Percentiles rank a stretch among this genome's conserved stretches.
These are phyloP conservation scores for Archaeoteleia sp. DNA, from an alignment of 2,888 invertebrate species.

Conservation along the genomic window DNA sequence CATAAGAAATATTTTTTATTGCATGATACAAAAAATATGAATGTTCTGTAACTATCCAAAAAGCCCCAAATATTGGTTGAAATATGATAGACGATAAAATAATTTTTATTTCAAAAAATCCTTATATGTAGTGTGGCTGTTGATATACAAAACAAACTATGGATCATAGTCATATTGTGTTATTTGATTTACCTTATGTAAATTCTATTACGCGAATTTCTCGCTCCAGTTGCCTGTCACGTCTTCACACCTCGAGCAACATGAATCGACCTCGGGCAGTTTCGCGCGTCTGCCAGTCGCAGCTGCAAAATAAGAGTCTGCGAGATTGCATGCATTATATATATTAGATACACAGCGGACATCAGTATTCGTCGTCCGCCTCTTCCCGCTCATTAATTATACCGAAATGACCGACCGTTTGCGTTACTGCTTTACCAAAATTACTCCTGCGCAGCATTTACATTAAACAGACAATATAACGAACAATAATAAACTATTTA, in stretches of 20 bases:
- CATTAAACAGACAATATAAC: background rate
- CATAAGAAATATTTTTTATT: no score
- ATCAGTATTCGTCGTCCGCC: conserved; percentile 21
- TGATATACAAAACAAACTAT: no score
- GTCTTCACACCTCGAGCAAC: conserved; percentile 55
- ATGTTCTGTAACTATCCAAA: no score
- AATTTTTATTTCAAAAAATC: no score
- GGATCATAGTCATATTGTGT: no score
- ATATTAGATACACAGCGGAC: background rate
- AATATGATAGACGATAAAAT: no score
- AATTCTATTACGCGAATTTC: conserved; percentile 43
- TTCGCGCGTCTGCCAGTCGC: conserved; percentile 53
- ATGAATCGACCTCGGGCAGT: conserved; percentile 51
- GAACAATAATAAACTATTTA: background rate
- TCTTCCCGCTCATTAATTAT: conserved; percentile 20
- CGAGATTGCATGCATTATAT: conserved; percentile 1
- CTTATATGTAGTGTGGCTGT: no score
- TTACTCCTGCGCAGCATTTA: conserved; percentile 2
- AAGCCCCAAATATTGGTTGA: no score
- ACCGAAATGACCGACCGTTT: conserved; percentile 12
- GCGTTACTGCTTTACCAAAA: conserved; percentile 15
- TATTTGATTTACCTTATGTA: conserved; percentile 38
- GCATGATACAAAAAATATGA: no score
- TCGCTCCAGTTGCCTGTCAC: conserved; percentile 52
- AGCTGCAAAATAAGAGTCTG: conserved; percentile 30